Conservation (phyloP, 2,888 invertebrate species). For the Psylliodes chrysocephalus region DNA sequence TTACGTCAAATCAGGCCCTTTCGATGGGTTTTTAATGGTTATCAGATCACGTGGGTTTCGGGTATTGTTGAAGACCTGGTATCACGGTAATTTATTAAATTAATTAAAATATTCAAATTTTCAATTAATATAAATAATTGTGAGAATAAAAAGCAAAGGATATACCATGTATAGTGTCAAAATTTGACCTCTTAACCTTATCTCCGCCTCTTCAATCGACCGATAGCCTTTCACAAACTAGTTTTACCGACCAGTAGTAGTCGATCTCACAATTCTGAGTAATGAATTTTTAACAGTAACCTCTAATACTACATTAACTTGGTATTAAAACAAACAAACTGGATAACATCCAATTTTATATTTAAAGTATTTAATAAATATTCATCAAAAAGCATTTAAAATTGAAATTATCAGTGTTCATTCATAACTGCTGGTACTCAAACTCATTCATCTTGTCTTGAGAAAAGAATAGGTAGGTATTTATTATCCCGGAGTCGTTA, state of each 20-base stretch:
- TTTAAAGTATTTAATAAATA: conserved; percentile 28
- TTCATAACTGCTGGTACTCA: conserved; percentile 24
- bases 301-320: conserved; percentile 1
- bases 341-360: conserved; percentile 21
- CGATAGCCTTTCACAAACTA: conserved; percentile 13
- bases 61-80: no score
- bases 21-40: no score
- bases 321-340: conserved; percentile 19
- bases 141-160: no score
- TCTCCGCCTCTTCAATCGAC: not conserved
- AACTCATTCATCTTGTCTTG: conserved; percentile 27
- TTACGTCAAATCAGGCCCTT: no score
- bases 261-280: not conserved
- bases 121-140: no score
- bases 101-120: no score
- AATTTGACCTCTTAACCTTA: conserved; percentile 10
- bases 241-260: conserved; percentile 11
- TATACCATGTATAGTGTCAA: conserved; percentile 15
- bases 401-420: conserved; percentile 28
- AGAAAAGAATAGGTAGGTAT: conserved; percentile 29
- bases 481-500: conserved; percentile 30
- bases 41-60: no score
- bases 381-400: conserved; percentile 31
- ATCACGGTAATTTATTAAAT: no score
- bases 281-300: conserved; percentile 8